phyloP scores from a whole-genome alignment of 2,113 vertebrate species.

The Ptychochromis oligacanthus region DNA sequence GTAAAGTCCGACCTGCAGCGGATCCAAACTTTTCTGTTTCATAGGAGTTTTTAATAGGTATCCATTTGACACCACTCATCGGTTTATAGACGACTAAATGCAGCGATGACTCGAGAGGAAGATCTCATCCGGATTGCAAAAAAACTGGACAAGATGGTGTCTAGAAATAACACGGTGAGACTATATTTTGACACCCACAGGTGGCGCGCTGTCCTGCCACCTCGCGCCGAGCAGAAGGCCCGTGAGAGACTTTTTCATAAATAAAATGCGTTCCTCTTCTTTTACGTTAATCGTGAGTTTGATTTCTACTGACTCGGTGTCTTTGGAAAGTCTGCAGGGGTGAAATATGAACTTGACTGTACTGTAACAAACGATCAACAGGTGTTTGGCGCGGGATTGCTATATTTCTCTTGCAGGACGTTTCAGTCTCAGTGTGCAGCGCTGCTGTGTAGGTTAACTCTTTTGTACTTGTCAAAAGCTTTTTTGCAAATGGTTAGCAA shows the following conservation, averaged over 20 bases:
- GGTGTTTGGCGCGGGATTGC: conserved; percentile 69
- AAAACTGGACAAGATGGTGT: conserved; percentile 96
- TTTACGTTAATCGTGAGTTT: not conserved
- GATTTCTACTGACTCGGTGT: not conserved
- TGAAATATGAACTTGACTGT: conserved; percentile 2
- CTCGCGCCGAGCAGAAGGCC: conserved; percentile 51
- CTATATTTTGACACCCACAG: conserved; percentile 67
- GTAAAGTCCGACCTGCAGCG: conserved; percentile 62
- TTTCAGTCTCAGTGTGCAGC: not conserved
- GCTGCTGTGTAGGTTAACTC: not conserved
- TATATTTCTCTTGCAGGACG: not conserved
- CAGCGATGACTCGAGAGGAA: conserved; percentile 88
- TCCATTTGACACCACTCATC: not conserved
- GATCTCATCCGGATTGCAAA: conserved; percentile 90
- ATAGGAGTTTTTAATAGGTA: not conserved
- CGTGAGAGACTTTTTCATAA: not conserved
- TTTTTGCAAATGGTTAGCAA: not conserved
- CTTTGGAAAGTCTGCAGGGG: not conserved
- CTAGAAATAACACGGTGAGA: conserved; percentile 92
- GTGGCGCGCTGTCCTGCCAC: conserved; percentile 58
- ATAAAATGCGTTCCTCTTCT: not conserved
- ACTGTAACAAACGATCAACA: conserved; percentile 69
- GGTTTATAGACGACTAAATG: conserved; percentile 56
- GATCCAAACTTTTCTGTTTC: conserved; percentile 56
- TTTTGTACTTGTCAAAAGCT: not conserved